A percentile compares a stretch with the other conserved stretches of the same genome.
Evolutionary conservation across 2,888 invertebrate genomes (phyloP).

Genomic region (Ethmia dodecea): DNA sequence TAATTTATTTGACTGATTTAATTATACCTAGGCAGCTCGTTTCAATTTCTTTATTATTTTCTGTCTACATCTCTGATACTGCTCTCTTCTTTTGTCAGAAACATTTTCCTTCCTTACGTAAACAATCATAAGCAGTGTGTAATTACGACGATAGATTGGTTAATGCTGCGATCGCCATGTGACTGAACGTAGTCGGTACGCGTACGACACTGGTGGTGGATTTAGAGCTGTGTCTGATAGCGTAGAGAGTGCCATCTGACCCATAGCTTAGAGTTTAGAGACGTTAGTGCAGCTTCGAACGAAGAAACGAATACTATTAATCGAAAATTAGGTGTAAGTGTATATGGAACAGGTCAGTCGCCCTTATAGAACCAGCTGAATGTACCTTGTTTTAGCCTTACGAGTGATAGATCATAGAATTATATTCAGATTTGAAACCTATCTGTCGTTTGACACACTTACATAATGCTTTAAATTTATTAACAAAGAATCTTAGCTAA

Average conservation of each 20-base stretch:
- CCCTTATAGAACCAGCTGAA: no score
- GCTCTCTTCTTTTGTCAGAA: no score
- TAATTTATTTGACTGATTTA: no score
- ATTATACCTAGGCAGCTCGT: no score
- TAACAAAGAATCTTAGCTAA: no score
- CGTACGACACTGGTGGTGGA: conserved; percentile 21
- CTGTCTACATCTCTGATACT: no score
- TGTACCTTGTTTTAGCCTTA: conserved; percentile 10
- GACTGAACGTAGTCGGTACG: conserved; percentile 26
- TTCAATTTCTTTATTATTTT: no score
- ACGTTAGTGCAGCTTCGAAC: conserved; percentile 65
- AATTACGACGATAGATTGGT: neutral
- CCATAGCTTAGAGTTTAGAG: conserved; percentile 66
- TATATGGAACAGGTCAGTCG: conserved; percentile 49
- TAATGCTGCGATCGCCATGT: conserved; percentile 14
- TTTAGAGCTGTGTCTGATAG: conserved; percentile 53
- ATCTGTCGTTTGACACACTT: no score
- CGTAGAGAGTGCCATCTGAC: conserved; percentile 70
- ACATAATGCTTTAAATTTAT: no score
- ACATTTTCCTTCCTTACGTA: no score
- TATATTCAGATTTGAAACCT: neutral
- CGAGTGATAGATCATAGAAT: no score
- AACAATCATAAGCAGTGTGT: neutral
- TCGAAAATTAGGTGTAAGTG: conserved; percentile 64
- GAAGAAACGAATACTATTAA: conserved; percentile 66